A percentile compares a stretch with the other conserved stretches of the same genome.
Conservation (phyloP, 1,140 invertebrate genomes). For the Tetramorium alpestre region DNA sequence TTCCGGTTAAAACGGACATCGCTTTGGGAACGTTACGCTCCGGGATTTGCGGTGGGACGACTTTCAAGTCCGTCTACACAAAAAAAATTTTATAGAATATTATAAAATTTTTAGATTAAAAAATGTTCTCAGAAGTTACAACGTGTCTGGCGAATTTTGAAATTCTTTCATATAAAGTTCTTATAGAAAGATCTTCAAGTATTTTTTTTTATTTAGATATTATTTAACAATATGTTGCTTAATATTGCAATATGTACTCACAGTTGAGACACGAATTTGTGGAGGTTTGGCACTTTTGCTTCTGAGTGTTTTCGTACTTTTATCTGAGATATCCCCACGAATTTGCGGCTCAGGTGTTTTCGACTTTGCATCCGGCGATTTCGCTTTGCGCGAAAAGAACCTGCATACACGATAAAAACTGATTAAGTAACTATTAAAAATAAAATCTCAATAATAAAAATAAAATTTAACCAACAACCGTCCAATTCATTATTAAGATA, state of each 20-base stretch:
- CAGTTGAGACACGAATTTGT: slow-evolving; percentile 84
- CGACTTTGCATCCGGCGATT: slow-evolving; percentile 87
- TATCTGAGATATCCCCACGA: slow-evolving; percentile 86
- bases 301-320: slow-evolving; percentile 69
- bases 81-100: not conserved
- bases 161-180: not conserved
- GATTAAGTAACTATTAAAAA: slow-evolving; percentile 52
- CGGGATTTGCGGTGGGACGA: slow-evolving; percentile 88
- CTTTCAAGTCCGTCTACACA: slow-evolving; percentile 88
- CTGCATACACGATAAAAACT: slow-evolving; percentile 82
- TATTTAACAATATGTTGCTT: not conserved
- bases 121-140: not conserved
- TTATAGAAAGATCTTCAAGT: not conserved
- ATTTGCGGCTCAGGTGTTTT: slow-evolving; percentile 90
- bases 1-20: slow-evolving; percentile 89
- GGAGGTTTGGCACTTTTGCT: slow-evolving; percentile 72
- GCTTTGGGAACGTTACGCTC: slow-evolving; percentile 90
- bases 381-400: slow-evolving; percentile 93
- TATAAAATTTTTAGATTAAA: not conserved
- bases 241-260: slow-evolving; percentile 70
- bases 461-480: not conserved
- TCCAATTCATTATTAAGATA: not conserved
- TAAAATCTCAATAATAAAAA: slow-evolving; percentile 27
- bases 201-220: not conserved
- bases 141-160: not conserved